Evolutionary conservation across 2,797 vertebrate genomes (phyloP).

Genomic region (Amphiprion clarkii): DNA sequence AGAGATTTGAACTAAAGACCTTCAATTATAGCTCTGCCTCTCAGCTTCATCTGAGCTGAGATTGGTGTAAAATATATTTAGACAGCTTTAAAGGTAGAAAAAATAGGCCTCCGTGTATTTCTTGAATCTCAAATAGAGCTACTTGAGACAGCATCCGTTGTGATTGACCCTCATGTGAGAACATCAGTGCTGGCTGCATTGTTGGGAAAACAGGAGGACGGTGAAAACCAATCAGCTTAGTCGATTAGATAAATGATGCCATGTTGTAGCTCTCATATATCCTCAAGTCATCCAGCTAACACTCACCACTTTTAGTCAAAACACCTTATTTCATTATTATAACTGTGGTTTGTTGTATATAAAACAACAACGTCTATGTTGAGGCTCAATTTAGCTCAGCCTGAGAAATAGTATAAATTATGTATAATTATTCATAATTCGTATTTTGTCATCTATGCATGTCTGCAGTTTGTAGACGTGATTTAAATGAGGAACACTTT

Average conservation of each 20-base stretch:
- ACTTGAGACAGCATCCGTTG: not conserved
- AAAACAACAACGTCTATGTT: no score
- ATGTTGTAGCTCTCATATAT: no score
- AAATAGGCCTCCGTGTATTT: not conserved
- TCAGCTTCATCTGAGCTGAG: not conserved
- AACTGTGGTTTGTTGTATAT: no score
- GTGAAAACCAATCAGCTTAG: conserved; percentile 10
- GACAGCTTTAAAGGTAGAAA: not conserved
- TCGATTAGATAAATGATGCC: not conserved
- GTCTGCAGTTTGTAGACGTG: no score
- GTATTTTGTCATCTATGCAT: no score
- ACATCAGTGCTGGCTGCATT: not conserved
- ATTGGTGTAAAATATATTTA: not conserved
- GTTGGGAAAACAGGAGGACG: not conserved
- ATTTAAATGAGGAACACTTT: no score
- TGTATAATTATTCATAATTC: no score
- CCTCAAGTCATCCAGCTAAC: no score
- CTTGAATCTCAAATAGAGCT: not conserved
- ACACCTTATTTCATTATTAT: no score
- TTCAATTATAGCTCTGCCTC: conserved; percentile 20
- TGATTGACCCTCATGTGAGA: not conserved
- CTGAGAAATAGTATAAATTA: no score
- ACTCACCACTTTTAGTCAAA: no score
- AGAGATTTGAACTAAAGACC: conserved; percentile 20
- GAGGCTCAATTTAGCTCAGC: no score